These are phyloP conservation scores for Willowsia nigromaculata DNA, from an alignment of 2,888 invertebrate species.

Conservation along the genomic window DNA sequence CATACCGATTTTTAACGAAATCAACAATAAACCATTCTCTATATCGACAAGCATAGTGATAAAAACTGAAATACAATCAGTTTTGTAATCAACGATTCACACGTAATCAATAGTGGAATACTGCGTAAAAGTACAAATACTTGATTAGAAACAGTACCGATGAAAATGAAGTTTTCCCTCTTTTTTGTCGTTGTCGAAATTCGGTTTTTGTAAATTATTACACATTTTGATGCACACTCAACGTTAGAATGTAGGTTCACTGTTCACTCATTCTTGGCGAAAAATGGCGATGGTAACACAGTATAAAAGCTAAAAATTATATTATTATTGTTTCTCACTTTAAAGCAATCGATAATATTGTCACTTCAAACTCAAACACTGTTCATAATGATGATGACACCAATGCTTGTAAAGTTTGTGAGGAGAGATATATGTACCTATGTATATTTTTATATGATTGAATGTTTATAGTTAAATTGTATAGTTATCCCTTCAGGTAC, in stretches of 20 bases:
- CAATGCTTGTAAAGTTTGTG: background rate
- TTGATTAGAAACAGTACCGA: background rate
- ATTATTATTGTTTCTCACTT: background rate
- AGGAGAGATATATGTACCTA: background rate
- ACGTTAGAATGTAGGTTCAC: background rate
- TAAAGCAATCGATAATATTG: background rate
- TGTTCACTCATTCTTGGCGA: background rate
- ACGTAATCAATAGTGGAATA: background rate
- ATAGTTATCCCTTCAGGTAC: conserved; percentile 32
- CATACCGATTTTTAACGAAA: background rate
- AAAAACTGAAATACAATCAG: background rate
- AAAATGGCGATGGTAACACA: background rate
- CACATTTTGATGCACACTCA: background rate
- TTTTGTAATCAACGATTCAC: background rate
- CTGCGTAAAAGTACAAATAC: conserved; percentile 17
- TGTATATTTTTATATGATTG: background rate
- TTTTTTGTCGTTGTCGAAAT: background rate
- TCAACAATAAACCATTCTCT: background rate
- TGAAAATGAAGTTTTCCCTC: background rate
- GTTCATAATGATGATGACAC: background rate
- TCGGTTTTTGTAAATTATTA: background rate
- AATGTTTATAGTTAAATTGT: background rate
- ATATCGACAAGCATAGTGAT: background rate
- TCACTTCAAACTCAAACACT: background rate
- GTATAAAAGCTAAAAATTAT: background rate